Conservation (phyloP, 2,888 invertebrate species). For the Drosophila gaucha region DNA sequence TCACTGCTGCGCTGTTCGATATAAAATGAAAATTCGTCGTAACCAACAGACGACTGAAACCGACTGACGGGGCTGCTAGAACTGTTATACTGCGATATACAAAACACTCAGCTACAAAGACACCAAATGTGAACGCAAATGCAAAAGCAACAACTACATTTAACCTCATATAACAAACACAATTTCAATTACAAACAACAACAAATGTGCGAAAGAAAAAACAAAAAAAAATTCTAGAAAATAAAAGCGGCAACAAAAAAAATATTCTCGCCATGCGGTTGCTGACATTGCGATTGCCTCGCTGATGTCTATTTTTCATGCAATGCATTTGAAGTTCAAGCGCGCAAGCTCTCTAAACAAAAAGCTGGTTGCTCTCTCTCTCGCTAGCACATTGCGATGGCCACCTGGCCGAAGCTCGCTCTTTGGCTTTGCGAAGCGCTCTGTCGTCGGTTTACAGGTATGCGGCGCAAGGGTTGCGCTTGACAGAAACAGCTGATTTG, state of each 20-base stretch:
- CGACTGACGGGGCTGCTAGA: conserved; percentile 47
- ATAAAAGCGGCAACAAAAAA: conserved; percentile 20
- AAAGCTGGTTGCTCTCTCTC: conserved; percentile 12
- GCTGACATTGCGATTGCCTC: conserved; percentile 58
- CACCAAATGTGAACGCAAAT: conserved; percentile 36
- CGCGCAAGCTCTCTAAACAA: conserved; percentile 60
- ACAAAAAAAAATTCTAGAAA: conserved; percentile 27
- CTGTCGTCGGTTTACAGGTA: conserved; percentile 33
- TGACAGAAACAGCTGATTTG: conserved; percentile 55
- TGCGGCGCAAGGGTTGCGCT: conserved; percentile 54
- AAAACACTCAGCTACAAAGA: conserved; percentile 49
- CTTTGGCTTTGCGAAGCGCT: conserved; percentile 23
- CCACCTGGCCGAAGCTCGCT: conserved; percentile 35
- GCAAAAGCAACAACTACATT: conserved; percentile 45
- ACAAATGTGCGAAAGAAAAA: conserved; percentile 20
- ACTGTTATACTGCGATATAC: conserved; percentile 77
- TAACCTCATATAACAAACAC: conserved; percentile 49
- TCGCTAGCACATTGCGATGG: conserved; percentile 19
- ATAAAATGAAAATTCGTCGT: conserved; percentile 77
- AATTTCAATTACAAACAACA: conserved; percentile 45
- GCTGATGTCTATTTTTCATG: conserved; percentile 40
- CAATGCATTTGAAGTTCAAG: conserved; percentile 76
- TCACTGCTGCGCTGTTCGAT: conserved; percentile 74
- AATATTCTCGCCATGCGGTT: conserved; percentile 48
- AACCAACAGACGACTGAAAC: conserved; percentile 59